Evolutionary conservation across 2,888 invertebrate genomes (phyloP), one percentile per base, ranked within the genome.

Genomic region (Plemyria rubiginata): DNA sequence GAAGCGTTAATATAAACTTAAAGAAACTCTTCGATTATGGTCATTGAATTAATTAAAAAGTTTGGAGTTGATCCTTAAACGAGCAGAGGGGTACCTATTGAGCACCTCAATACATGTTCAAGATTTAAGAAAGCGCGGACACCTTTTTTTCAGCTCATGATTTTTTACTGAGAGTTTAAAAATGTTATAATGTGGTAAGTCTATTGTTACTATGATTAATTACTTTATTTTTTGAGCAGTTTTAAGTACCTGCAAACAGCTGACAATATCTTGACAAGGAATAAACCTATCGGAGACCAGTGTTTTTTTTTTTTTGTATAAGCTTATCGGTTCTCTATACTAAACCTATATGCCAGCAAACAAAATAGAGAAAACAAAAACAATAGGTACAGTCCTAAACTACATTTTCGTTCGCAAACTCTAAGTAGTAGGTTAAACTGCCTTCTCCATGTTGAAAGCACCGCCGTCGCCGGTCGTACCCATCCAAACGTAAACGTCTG

Each of bases 41-140:
- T 84, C 83, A 80, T 81, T 82, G 79, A 89, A 89, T 86, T 88
- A 87, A 90, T 90, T 90, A 88, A 87, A 89, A 90, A 88, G 85
- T 90, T 88, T 60, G 69, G 76, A 77, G 80, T 79, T 78, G 79
- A 82, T 83, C 82, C 77, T 72, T 76, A 76, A 79, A 77, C 74
- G 75, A 72, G 75, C 74, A 74, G 73, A 71, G 72, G 74, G 75
- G 59, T 51, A 59, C 56, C 72, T 71, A 75, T 74, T 75, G 70
- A 65, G 68, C 74, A 74, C 64, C 69, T 79, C 74, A 73, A 76
- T 80, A 79, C 75, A 63, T 70, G 65, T 65, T 70, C 32, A 41
- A 62, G 60, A 67, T 60, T 49, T 60, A 52, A 46, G 54, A 64
- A 57, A 52, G 12, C 36, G 48, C 28, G 28, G 48, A 48, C n/a